These are phyloP conservation scores for Brachionus sp. DNA, from an alignment of 1,140 invertebrate species.

Conservation along the genomic window DNA sequence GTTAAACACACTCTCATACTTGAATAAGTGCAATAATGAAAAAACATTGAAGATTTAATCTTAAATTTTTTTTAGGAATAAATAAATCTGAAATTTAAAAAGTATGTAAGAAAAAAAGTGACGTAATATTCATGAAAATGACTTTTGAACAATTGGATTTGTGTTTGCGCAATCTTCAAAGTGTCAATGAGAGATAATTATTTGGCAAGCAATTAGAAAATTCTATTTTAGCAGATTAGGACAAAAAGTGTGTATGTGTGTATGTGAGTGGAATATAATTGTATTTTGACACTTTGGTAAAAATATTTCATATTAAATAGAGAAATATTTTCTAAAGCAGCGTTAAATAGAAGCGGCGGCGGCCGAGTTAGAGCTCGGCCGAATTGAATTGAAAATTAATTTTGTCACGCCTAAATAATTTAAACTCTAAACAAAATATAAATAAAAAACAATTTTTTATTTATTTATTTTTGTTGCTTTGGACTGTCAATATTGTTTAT, in stretches of 20 bases:
- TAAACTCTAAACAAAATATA: not conserved
- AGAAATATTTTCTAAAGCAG: not conserved
- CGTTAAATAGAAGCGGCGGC: not conserved
- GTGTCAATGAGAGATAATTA: not conserved
- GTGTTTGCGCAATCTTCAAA: not conserved
- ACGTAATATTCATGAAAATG: too few species aligned
- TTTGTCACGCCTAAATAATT: slow-evolving; percentile 1
- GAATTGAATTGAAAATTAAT: not conserved
- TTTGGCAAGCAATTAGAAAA: not conserved
- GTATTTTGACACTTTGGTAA: not conserved
- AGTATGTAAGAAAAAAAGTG: too few species aligned
- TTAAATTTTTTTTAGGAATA: too few species aligned
- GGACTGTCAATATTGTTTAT: not conserved
- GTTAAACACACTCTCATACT: not conserved
- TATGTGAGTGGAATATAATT: not conserved
- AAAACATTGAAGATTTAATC: not conserved
- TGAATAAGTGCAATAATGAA: not conserved
- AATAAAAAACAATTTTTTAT: not conserved
- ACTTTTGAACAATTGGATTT: too few species aligned
- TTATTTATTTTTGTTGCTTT: not conserved
- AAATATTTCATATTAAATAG: not conserved
- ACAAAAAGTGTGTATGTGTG: not conserved
- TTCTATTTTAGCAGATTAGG: not conserved
- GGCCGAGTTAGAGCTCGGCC: not conserved
- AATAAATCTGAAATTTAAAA: too few species aligned